phyloP scores from a whole-genome alignment of 64 coral and sea anemone species.

The Acropora yongei region DNA sequence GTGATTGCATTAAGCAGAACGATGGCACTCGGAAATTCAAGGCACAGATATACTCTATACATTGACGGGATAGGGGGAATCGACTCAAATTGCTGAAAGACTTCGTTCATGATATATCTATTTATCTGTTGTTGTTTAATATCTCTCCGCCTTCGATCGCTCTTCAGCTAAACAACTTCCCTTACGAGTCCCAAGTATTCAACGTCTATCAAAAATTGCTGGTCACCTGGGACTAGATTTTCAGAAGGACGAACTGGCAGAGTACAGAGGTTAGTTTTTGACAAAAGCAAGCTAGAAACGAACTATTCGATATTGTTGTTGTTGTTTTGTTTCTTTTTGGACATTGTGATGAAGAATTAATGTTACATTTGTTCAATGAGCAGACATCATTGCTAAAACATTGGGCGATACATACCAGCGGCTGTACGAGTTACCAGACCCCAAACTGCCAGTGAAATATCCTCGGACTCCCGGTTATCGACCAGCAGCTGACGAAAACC shows the following conservation, averaged over 20 bases:
- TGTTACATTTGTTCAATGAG: neutral
- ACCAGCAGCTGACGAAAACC: slow-evolving; percentile 42
- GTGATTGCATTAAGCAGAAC: too few relatives aligned
- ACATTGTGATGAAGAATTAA: neutral
- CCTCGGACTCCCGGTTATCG: slow-evolving; percentile 51
- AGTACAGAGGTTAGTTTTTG: neutral
- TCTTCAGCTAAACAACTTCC: neutral
- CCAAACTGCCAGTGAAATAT: slow-evolving; percentile 58
- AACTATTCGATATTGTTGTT: too few relatives aligned
- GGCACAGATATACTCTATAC: too few relatives aligned
- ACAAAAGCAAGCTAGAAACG: neutral
- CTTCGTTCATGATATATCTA: too few relatives aligned
- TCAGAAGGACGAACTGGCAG: neutral
- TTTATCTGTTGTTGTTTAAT: too few relatives aligned
- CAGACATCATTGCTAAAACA: slow-evolving; percentile 1
- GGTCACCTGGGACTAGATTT: neutral
- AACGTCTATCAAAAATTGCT: neutral
- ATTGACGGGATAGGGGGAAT: too few relatives aligned
- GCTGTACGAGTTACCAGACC: slow-evolving; percentile 35
- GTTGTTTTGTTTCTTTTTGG: neutral
- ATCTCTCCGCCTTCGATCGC: neutral
- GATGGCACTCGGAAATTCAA: too few relatives aligned
- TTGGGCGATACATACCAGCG: slow-evolving; percentile 16
- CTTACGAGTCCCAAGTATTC: slow-evolving; percentile 1
- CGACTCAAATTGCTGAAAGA: too few relatives aligned